phyloP scores from a whole-genome alignment of 1,140 invertebrate genomes.

The Cotesia chilonis region DNA sequence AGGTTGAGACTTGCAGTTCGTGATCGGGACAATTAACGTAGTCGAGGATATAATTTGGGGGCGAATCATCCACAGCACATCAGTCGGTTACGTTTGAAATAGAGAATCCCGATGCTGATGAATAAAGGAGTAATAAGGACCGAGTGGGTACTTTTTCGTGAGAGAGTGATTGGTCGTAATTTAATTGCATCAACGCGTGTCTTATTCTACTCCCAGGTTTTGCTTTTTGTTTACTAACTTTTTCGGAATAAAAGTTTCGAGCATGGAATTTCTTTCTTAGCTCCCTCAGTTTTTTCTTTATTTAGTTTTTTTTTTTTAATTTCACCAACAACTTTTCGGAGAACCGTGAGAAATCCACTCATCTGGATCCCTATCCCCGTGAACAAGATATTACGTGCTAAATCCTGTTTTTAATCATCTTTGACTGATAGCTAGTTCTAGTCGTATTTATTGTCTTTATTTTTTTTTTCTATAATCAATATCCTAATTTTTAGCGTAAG shows the following conservation, averaged over 20 bases:
- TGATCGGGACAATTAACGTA: slow-evolving; percentile 31
- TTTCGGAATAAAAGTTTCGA: no score
- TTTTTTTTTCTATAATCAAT: no score
- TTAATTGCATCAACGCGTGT: slow-evolving; percentile 28
- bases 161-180: slow-evolving; percentile 29
- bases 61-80: not conserved
- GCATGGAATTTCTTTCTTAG: not conserved
- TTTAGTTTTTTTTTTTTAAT: not conserved
- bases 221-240: not conserved
- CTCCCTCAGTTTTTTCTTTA: not conserved
- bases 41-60: slow-evolving; percentile 26
- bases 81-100: slow-evolving; percentile 13
- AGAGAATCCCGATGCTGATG: no score
- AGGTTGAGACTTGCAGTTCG: slow-evolving; percentile 14
- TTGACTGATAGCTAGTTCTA: no score
- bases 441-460: no score
- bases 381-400: not conserved
- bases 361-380: slow-evolving; percentile 12
- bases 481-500: no score
- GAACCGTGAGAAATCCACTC: slow-evolving; percentile 23
- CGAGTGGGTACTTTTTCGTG: slow-evolving; percentile 3
- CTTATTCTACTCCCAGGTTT: slow-evolving; percentile 1
- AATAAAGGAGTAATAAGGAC: slow-evolving; percentile 6
- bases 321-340: slow-evolving; percentile 2
- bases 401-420: slow-evolving; percentile 7